A percentile compares a stretch with the other conserved stretches of the same genome.
These are phyloP conservation scores for Cygnus olor DNA, from an alignment of 2,797 vertebrate genomes.

Conservation along the genomic window DNA sequence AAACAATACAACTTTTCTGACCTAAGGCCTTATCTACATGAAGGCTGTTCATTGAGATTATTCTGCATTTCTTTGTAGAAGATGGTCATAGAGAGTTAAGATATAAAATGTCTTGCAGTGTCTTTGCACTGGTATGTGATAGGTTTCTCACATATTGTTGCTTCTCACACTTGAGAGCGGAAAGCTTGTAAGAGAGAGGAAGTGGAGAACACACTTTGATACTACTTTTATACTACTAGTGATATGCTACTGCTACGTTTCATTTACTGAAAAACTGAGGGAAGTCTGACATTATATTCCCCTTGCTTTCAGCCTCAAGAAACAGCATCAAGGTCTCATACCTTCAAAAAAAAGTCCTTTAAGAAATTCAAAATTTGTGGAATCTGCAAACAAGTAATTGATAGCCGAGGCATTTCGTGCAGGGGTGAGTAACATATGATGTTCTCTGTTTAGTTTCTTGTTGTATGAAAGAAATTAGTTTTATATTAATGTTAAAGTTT, in stretches of 20 bases:
- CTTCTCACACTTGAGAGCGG: background rate
- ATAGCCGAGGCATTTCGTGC: constrained; percentile 67
- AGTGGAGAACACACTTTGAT: background rate
- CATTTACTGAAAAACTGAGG: background rate
- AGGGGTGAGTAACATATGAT: constrained; percentile 56
- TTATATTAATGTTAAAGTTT: background rate
- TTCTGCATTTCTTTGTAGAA: background rate
- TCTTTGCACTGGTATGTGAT: background rate
- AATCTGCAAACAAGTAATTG: constrained; percentile 70
- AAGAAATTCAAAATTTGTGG: constrained; percentile 70
- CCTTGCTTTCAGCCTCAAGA: constrained; percentile 72
- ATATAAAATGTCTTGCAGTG: background rate
- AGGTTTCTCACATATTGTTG: background rate
- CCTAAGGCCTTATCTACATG: background rate
- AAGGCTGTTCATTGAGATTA: background rate
- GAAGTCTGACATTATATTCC: background rate
- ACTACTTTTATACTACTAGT: background rate
- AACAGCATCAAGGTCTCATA: constrained; percentile 54
- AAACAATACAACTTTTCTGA: background rate
- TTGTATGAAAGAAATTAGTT: background rate
- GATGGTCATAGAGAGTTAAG: background rate
- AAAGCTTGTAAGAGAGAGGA: background rate
- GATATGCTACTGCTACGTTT: background rate
- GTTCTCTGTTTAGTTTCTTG: background rate
- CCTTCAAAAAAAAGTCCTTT: constrained; percentile 76